Conservation (phyloP, 2,888 invertebrate species). For the Zygothrica quintamaculata region DNA sequence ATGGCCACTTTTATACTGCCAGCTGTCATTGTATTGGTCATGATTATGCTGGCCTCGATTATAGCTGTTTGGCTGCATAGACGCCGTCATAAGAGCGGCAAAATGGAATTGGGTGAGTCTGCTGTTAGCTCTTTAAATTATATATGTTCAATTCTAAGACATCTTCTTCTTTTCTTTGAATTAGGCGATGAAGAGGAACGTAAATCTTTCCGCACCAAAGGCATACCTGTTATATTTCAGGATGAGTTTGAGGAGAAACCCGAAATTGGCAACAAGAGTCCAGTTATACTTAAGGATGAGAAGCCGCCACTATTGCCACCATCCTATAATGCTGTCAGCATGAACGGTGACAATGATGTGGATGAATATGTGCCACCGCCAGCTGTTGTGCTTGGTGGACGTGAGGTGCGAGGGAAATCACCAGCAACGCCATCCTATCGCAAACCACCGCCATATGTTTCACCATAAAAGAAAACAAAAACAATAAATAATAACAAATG, state of each 20-base stretch:
- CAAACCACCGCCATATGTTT: constrained; percentile 98
- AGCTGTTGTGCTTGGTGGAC: constrained; percentile 87
- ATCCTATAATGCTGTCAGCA: constrained; percentile 84
- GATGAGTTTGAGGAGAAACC: constrained; percentile 98
- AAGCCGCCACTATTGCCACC: constrained; percentile 96
- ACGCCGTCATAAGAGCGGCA: constrained; percentile 91
- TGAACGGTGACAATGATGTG: constrained; percentile 85
- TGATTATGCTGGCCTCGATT: constrained; percentile 93
- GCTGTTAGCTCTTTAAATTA: not conserved
- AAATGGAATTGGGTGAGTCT: constrained; percentile 89
- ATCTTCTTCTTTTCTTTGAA: not conserved
- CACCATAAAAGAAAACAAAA: constrained; percentile 90
- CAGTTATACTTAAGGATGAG: constrained; percentile 97
- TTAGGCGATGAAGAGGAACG: constrained; percentile 91
- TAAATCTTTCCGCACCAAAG: constrained; percentile 92
- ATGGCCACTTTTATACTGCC: constrained; percentile 94
- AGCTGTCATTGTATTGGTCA: constrained; percentile 93
- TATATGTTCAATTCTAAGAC: not conserved
- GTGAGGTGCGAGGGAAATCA: constrained; percentile 89
- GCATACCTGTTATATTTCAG: constrained; percentile 97
- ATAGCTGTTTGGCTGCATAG: constrained; percentile 95
- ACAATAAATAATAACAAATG: too few relatives aligned
- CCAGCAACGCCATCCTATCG: constrained; percentile 96
- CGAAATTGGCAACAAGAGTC: constrained; percentile 94
- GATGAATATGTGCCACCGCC: constrained; percentile 97